phyloP scores from a whole-genome alignment of 2,113 vertebrate genomes.

The Cathartes aura region DNA sequence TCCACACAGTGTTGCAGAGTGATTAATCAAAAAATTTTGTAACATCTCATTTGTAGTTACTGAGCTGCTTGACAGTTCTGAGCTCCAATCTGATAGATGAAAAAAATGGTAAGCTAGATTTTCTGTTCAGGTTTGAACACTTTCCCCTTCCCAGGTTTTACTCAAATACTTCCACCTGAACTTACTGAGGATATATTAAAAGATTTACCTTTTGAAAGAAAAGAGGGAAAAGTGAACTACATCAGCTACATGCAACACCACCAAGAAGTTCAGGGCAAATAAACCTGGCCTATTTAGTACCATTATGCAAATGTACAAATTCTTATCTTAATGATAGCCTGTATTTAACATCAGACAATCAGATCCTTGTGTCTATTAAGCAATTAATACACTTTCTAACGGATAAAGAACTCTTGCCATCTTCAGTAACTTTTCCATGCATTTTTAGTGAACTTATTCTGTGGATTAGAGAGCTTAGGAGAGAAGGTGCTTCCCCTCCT shows the following conservation, averaged over 20 bases:
- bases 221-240: not conserved
- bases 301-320: not conserved
- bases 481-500: not conserved
- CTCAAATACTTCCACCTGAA: not conserved
- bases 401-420: not conserved
- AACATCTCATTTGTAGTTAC: not conserved
- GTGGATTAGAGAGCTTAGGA: not conserved
- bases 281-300: not conserved
- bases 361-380: not conserved
- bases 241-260: rapidly evolving
- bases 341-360: not conserved
- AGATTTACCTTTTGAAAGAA: not conserved
- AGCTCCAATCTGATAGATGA: not conserved
- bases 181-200: not conserved
- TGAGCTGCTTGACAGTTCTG: not conserved
- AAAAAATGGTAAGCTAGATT: not conserved
- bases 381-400: not conserved
- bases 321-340: slow-evolving; percentile 9
- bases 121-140: not conserved
- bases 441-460: not conserved
- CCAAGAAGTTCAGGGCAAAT: not conserved
- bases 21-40: not conserved
- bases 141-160: not conserved
- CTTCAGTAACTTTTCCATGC: slow-evolving; percentile 38
- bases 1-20: not conserved